Evolutionary conservation across 2,797 vertebrate species (phyloP).

Genomic region (Heteromormyrus szaboi): DNA sequence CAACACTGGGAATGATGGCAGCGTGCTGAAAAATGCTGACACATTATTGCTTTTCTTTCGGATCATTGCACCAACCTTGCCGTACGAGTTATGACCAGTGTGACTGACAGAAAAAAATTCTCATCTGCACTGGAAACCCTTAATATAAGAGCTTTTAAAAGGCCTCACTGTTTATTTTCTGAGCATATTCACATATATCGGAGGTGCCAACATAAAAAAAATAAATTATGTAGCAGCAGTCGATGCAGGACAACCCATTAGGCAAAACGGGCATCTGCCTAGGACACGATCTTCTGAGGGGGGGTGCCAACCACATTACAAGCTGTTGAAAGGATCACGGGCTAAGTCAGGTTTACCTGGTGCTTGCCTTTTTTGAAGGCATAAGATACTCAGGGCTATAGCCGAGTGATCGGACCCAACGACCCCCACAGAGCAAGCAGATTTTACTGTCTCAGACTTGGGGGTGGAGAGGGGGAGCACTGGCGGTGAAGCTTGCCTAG

Average conservation of each 20-base stretch:
- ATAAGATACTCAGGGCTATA: not conserved
- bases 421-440: not conserved
- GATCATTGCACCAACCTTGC: constrained; percentile 4
- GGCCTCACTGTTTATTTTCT: not conserved
- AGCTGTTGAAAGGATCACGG: not conserved
- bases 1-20: not conserved
- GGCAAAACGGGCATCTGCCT: not conserved
- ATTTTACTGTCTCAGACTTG: not conserved
- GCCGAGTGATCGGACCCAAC: not conserved
- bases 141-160: not conserved
- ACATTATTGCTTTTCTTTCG: not conserved
- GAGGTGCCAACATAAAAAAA: not conserved
- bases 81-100: not conserved
- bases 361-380: not conserved
- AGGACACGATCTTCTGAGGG: not conserved
- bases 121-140: not conserved
- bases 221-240: not conserved
- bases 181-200: not conserved
- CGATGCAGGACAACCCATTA: not conserved
- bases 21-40: not conserved
- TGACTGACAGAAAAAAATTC: not conserved
- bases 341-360: not conserved
- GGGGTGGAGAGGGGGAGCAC: not conserved
- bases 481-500: not conserved
- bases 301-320: not conserved